A percentile compares a stretch with the other conserved stretches of the same genome.
Conservation (phyloP, 2,888 invertebrate species). For the Ormyrus nitidulus region DNA sequence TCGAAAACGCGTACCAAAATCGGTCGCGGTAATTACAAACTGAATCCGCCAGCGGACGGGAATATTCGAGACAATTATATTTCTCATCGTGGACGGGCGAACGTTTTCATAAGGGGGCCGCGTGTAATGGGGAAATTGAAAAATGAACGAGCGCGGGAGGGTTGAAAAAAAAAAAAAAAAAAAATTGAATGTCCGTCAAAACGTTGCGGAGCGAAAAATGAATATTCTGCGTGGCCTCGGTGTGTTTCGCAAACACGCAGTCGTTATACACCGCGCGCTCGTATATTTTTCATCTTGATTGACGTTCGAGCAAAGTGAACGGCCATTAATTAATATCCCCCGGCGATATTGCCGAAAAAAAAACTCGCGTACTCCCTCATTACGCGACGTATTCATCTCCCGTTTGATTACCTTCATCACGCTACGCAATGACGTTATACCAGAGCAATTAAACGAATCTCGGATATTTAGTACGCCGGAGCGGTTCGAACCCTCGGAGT, state of each 20-base stretch:
- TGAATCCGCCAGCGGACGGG: too few relatives aligned
- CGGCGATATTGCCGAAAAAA: too few relatives aligned
- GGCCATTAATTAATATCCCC: neutral
- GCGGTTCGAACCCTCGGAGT: too few relatives aligned
- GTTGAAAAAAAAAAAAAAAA: too few relatives aligned
- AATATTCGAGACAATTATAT: neutral
- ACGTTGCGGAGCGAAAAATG: constrained; percentile 9
- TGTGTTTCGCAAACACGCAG: neutral
- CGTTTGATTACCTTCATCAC: too few relatives aligned
- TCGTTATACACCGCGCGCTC: neutral
- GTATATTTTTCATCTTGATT: constrained; percentile 20
- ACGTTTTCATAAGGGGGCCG: neutral
- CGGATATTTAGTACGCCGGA: too few relatives aligned
- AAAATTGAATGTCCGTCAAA: constrained; percentile 14
- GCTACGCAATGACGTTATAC: too few relatives aligned
- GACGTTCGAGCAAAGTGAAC: neutral
- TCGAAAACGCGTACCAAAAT: too few relatives aligned
- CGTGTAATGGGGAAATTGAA: neutral
- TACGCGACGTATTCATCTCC: too few relatives aligned
- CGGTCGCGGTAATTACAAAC: too few relatives aligned
- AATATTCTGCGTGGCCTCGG: neutral
- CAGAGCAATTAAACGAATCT: too few relatives aligned
- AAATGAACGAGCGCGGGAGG: neutral
- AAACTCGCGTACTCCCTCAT: too few relatives aligned
- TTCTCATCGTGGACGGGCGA: neutral